Evolutionary conservation across 2,113 vertebrate genomes (phyloP).

Genomic region (Equus przewalskii): DNA sequence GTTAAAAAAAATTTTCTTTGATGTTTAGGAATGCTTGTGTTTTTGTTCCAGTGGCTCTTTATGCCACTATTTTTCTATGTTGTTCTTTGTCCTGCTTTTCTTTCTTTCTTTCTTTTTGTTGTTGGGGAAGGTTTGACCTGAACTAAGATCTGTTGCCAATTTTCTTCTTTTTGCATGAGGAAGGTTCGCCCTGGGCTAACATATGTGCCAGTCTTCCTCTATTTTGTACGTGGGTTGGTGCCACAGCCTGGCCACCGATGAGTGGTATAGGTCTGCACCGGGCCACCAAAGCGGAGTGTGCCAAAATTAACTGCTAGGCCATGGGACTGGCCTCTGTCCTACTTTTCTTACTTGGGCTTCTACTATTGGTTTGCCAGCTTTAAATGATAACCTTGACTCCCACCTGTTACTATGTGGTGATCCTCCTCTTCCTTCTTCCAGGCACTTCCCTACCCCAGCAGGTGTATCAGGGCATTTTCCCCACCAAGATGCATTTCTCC

Average conservation of each 20-base stretch:
- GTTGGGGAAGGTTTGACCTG: no score
- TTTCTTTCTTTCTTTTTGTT: not conserved
- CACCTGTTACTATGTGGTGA: not conserved
- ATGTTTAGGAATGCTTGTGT: not conserved
- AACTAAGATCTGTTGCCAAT: no score
- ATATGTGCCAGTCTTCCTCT: no score
- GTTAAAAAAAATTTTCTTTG: not conserved
- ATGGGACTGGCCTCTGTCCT: not conserved
- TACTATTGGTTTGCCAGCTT: not conserved
- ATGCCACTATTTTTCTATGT: not conserved
- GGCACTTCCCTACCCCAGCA: not conserved
- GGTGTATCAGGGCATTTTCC: not conserved
- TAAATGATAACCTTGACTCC: not conserved
- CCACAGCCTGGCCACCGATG: no score
- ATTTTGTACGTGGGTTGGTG: no score
- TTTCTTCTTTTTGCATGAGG: no score
- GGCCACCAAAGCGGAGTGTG: no score
- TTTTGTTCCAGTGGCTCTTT: not conserved
- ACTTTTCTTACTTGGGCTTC: not conserved
- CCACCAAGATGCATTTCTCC: not conserved
- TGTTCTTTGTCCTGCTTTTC: not conserved
- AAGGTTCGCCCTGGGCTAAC: no score
- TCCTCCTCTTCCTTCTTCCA: not conserved
- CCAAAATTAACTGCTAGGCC: no score
- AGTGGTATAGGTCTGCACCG: no score